phyloP scores from a whole-genome alignment of 2,797 vertebrate species.

The Hapalemur alaotrensis region DNA sequence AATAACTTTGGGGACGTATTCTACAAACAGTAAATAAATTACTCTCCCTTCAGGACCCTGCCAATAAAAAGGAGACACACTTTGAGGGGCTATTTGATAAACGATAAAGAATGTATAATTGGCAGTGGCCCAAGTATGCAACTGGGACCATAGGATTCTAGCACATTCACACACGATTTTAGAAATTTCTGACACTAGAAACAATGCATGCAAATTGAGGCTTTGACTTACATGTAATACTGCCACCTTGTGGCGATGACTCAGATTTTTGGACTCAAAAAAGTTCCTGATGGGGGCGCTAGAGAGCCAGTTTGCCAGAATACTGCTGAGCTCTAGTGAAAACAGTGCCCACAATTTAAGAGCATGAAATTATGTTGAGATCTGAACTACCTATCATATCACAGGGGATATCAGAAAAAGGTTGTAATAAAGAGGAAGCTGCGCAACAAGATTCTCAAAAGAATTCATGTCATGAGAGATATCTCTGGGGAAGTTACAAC shows the following conservation, averaged over 20 bases:
- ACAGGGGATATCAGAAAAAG: background rate
- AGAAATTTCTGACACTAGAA: background rate
- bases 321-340: background rate
- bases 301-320: background rate
- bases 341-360: background rate
- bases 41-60: background rate
- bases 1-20: background rate
- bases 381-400: background rate
- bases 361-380: background rate
- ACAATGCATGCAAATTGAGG: background rate
- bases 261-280: background rate
- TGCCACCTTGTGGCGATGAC: conserved; percentile 47
- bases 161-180: background rate
- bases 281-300: background rate
- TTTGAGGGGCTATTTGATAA: background rate
- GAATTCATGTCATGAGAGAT: background rate
- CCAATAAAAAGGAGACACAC: background rate
- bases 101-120: background rate
- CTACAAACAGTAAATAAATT: background rate
- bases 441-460: background rate
- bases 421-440: background rate
- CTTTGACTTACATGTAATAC: background rate
- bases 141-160: background rate
- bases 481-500: background rate
- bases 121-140: background rate